Evolutionary conservation across 2,113 vertebrate genomes (phyloP).

Genomic region (Clinocottus analis): DNA sequence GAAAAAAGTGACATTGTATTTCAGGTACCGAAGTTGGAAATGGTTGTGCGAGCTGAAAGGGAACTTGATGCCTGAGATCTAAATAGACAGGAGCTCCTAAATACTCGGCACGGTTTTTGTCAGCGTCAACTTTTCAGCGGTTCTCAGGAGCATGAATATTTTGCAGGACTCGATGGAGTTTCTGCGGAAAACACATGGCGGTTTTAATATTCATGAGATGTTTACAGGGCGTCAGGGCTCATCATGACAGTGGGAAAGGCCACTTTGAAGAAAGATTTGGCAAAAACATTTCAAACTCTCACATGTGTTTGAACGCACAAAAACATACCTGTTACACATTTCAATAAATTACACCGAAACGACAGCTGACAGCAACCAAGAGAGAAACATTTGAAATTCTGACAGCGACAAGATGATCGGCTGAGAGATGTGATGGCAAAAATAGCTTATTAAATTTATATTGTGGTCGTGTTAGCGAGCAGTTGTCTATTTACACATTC

Average conservation of each 20-base stretch:
- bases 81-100: conserved; percentile 17
- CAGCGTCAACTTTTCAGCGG: conserved; percentile 26
- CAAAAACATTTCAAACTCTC: background rate
- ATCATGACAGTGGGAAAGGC: background rate
- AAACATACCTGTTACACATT: background rate
- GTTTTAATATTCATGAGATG: conserved; percentile 40
- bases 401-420: background rate
- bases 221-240: background rate
- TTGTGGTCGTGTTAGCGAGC: background rate
- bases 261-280: background rate
- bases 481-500: background rate
- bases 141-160: conserved; percentile 26
- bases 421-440: background rate
- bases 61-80: conserved; percentile 23
- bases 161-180: background rate
- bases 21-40: conserved; percentile 37
- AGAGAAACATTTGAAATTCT: background rate
- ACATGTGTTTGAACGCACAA: background rate
- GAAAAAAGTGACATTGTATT: conserved; percentile 43
- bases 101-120: conserved; percentile 36
- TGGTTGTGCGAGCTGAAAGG: conserved; percentile 25
- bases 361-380: background rate
- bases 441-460: background rate
- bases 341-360: background rate
- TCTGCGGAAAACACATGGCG: background rate